These are phyloP conservation scores for Linurgus olivaceus DNA, from an alignment of 2,797 vertebrate species.

Conservation along the genomic window DNA sequence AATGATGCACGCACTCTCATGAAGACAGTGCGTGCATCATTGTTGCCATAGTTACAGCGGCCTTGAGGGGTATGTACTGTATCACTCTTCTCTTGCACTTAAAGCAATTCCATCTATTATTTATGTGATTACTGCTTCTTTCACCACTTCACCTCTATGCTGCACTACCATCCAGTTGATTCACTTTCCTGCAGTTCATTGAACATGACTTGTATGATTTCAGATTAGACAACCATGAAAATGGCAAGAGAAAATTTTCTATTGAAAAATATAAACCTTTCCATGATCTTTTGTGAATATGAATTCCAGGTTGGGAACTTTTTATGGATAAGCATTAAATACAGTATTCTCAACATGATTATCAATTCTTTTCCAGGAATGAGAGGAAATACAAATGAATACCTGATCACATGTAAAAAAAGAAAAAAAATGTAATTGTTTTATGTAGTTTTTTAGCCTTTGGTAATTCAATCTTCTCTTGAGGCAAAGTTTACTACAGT, in stretches of 20 bases:
- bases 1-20: too few relatives aligned
- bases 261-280: not conserved
- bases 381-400: not conserved
- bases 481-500: not conserved
- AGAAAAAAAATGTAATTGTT: not conserved
- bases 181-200: not conserved
- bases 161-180: not conserved
- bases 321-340: not conserved
- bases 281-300: not conserved
- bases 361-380: not conserved
- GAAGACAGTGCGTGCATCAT: not conserved
- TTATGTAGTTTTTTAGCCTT: not conserved
- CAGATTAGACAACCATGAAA: not conserved
- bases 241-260: not conserved
- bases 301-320: not conserved
- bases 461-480: not conserved
- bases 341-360: not conserved
- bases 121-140: constrained; percentile 34
- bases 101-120: constrained; percentile 62
- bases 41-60: constrained; percentile 71
- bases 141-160: not conserved
- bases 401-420: not conserved
- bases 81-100: constrained; percentile 56
- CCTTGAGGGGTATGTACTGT: not conserved
- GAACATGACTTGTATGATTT: not conserved